Evolutionary conservation across 1,140 invertebrate genomes (phyloP).

Genomic region (Zaprionus lachaisei): DNA sequence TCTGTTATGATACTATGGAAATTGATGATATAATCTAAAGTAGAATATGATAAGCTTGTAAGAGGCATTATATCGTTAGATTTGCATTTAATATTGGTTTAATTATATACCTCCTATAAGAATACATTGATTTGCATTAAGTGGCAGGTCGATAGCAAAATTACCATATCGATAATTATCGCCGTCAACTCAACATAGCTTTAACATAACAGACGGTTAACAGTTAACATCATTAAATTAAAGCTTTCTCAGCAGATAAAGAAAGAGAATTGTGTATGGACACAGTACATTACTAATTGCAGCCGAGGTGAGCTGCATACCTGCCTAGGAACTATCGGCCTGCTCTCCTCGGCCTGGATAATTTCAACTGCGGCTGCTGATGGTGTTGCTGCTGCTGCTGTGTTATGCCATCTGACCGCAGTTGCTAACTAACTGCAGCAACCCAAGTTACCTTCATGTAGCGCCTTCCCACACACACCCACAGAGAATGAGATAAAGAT

Average conservation of each 20-base stretch:
- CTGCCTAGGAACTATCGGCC: neutral
- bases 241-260: too few species aligned
- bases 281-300: neutral
- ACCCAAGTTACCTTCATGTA: constrained; percentile 38
- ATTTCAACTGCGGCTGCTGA: constrained; percentile 3
- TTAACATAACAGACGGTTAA: too few species aligned
- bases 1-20: neutral
- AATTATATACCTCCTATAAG: too few species aligned
- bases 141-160: too few species aligned
- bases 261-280: too few species aligned
- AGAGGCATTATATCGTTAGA: neutral
- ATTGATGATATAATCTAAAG: neutral
- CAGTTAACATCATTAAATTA: too few species aligned
- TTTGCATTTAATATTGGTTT: too few species aligned
- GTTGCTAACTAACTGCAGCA: constrained; percentile 43
- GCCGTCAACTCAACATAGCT: too few species aligned
- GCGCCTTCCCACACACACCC: constrained; percentile 20
- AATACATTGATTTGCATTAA: too few species aligned
- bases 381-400: neutral
- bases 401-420: constrained; percentile 28
- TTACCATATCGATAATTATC: too few species aligned
- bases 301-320: neutral
- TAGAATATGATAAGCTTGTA: neutral
- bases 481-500: constrained; percentile 1
- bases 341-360: constrained; percentile 16